Base-by-base conservation (phyloP, 2,113 vertebrate species). In the Gasterosteus aculeatus region DNA sequence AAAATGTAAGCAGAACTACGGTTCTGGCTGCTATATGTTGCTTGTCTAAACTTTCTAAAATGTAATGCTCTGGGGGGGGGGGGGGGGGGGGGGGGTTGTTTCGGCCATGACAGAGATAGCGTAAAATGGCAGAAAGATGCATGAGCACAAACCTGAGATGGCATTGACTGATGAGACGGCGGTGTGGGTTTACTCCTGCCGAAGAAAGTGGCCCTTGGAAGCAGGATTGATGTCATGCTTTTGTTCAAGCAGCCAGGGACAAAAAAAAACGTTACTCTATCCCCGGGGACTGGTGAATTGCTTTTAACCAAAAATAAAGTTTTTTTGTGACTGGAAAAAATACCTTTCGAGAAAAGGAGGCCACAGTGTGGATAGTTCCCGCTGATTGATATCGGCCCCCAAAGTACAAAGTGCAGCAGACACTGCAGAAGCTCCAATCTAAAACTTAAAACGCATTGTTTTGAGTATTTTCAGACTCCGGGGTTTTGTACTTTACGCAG, bases 401-500 rank as follows among this genome's bases (percentile, higher is more conserved):
- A 38, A 38, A 38, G 35, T 38, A 5, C 35, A 38, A 38, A 38
- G 6, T 11, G 9, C 41, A 42, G 9, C 41, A 9, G 42, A 44
- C 10, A 44, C 42, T 12, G 42, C 42, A 44, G 14, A 22, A 31
- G 5, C 35, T 3, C 33, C 1, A 3, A 33, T 33, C 5, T 5
- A 33, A 33, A 33, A 4, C 22, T 26, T 26, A 26, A 26, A 26
- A 26, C 22, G 22, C 33, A 15, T 38, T 59, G 59, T 64, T 75
- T 35, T 59, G 12, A 18, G 15, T 19, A 22, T 69, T 18, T 18
- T 62, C 39, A 63, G 3, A 29, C 15, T 16, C 49, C 31, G 47
- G 49, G 49, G 31, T 18, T 78, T 73, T 66, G 54, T 18, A 66
- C 35, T 59, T 64, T 31, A 1, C 35, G 8, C 42, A 29, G 56